phyloP scores from a whole-genome alignment of 2,888 invertebrate genomes.

The Leptopterna dolabrata region DNA sequence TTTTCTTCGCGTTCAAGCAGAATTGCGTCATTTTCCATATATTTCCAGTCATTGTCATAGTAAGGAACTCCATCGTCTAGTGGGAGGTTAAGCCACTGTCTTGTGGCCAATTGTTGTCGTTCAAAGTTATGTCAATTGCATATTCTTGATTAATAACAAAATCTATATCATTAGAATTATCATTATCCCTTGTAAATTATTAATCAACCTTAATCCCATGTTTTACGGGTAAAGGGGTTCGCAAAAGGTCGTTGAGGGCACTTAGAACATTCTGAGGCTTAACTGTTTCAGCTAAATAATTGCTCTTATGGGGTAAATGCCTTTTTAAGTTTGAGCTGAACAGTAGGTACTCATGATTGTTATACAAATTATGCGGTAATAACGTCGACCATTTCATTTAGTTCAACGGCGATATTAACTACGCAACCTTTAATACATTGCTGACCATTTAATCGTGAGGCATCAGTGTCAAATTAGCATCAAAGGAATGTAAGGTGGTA shows the following conservation, averaged over 20 bases:
- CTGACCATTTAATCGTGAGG: background rate
- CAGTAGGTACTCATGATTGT: constrained; percentile 10
- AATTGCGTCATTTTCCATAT: background rate
- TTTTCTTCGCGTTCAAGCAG: background rate
- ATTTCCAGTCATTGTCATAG: too few relatives aligned
- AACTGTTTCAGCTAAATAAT: constrained; percentile 9
- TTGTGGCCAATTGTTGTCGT: too few relatives aligned
- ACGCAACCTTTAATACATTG: constrained; percentile 5
- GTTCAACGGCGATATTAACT: constrained; percentile 6
- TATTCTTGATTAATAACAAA: background rate
- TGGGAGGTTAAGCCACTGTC: too few relatives aligned
- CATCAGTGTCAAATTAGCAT: constrained; percentile 42
- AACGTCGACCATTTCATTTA: background rate
- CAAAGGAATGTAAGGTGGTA: constrained; percentile 47
- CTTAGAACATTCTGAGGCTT: background rate
- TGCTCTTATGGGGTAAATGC: background rate
- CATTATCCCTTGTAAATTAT: background rate
- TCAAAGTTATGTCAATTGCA: too few relatives aligned
- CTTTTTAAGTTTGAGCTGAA: constrained; percentile 26
- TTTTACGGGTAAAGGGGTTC: background rate
- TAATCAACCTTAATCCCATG: background rate
- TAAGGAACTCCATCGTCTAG: too few relatives aligned
- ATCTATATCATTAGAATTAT: background rate
- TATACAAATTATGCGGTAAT: background rate
- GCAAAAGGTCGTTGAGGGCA: background rate